A percentile compares a stretch with the other conserved stretches of the same genome.
phyloP scores from a whole-genome alignment of 2,888 invertebrate species.

The Nipponacmea schrenckii region DNA sequence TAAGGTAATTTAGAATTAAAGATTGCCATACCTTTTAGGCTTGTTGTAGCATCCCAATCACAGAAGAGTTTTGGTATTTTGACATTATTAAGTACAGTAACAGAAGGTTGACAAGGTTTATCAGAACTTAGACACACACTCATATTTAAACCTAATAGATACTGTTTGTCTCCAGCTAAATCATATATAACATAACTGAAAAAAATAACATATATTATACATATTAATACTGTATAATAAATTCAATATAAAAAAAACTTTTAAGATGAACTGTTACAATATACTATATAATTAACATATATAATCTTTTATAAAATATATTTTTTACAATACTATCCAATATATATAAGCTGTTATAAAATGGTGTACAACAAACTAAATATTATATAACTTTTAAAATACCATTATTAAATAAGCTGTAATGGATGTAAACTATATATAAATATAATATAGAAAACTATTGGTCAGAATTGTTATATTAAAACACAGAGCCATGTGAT shows the following conservation, averaged over 20 bases:
- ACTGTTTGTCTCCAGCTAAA: conserved; percentile 27
- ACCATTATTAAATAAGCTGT: too few species aligned
- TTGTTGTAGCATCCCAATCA: conserved; percentile 29
- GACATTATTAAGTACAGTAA: conserved; percentile 21
- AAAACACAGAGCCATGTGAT: too few species aligned
- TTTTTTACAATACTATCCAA: too few species aligned
- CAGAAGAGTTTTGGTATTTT: conserved; percentile 29
- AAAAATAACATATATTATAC: conserved; percentile 9
- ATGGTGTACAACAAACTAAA: too few species aligned
- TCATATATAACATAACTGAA: conserved; percentile 28
- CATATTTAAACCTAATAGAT: conserved; percentile 32
- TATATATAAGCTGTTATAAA: too few species aligned
- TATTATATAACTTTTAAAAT: too few species aligned
- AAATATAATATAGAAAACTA: too few species aligned
- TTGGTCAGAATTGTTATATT: too few species aligned
- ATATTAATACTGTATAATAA: neutral
- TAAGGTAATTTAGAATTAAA: neutral
- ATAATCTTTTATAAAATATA: too few species aligned
- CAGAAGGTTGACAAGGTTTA: conserved; percentile 20
- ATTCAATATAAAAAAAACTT: neutral
- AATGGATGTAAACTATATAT: too few species aligned
- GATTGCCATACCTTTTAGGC: neutral
- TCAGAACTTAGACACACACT: conserved; percentile 37
- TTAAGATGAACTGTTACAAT: too few species aligned
- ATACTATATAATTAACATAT: too few species aligned